Evolutionary conservation across 1,140 invertebrate genomes (phyloP).

Genomic region (Zaprionus ghesquierei): DNA sequence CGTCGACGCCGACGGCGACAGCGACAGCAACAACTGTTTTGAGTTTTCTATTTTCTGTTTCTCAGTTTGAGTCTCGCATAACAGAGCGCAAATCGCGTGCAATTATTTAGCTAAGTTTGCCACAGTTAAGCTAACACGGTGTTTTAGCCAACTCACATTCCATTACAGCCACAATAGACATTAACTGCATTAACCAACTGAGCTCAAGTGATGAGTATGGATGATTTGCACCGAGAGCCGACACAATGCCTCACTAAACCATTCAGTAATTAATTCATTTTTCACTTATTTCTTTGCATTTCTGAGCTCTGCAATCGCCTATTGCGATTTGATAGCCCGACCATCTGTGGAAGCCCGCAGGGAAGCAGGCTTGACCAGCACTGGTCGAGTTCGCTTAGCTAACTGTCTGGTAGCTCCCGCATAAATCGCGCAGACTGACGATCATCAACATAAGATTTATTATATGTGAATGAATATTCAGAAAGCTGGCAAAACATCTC

Average conservation of each 20-base stretch:
- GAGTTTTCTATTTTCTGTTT: constrained; percentile 26
- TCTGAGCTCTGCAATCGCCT: constrained; percentile 37
- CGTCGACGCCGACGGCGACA: constrained; percentile 25
- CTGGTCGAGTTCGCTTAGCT: constrained; percentile 7
- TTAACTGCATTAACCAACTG: constrained; percentile 47
- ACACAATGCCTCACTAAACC: constrained; percentile 10
- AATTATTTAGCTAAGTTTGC: constrained; percentile 73
- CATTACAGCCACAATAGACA: constrained; percentile 17
- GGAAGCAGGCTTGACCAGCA: constrained; percentile 22
- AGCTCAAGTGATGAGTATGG: constrained; percentile 54
- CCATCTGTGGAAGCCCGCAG: constrained; percentile 7
- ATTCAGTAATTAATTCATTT: constrained; percentile 61
- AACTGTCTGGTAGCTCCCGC: constrained; percentile 7
- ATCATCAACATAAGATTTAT: constrained; percentile 18
- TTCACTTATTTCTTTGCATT: constrained; percentile 44
- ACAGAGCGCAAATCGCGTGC: constrained; percentile 68
- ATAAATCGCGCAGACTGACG: neutral
- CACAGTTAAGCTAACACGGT: constrained; percentile 39
- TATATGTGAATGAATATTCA: constrained; percentile 42
- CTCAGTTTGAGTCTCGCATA: constrained; percentile 39
- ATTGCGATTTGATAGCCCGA: constrained; percentile 10
- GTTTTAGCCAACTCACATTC: constrained; percentile 50
- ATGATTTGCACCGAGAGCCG: constrained; percentile 71
- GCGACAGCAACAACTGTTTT: constrained; percentile 25
- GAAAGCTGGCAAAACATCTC: constrained; percentile 11